Evolutionary conservation across 1,140 invertebrate genomes (phyloP).

Genomic region (Bombus impatiens): DNA sequence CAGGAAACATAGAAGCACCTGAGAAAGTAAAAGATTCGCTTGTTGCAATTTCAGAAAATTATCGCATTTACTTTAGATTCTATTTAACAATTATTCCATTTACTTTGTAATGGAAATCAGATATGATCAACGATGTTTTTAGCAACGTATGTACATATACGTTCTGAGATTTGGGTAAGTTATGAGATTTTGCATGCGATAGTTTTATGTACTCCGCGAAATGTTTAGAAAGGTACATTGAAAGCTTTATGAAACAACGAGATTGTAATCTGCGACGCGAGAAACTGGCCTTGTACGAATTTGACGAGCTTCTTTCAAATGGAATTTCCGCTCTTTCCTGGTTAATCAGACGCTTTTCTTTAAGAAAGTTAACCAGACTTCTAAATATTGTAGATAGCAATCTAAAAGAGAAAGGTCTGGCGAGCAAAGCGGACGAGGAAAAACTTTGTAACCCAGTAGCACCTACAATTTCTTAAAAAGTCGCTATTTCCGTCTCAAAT

Average conservation of each 20-base stretch:
- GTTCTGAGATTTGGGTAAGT: not conserved
- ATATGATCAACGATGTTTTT: too few relatives aligned
- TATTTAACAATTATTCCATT: not conserved
- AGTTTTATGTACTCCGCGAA: too few relatives aligned
- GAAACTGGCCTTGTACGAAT: not conserved
- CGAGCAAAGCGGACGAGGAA: not conserved
- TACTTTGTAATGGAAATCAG: not conserved
- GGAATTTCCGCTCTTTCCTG: not conserved
- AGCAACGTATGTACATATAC: not conserved
- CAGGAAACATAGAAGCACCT: constrained; percentile 85
- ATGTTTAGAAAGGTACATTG: too few relatives aligned
- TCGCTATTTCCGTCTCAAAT: too few relatives aligned
- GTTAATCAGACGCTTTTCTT: not conserved
- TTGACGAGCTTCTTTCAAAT: not conserved
- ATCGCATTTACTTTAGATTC: not conserved
- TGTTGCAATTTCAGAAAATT: not conserved
- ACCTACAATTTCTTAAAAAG: not conserved
- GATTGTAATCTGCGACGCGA: not conserved
- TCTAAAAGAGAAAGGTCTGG: not conserved
- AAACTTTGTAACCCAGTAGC: not conserved
- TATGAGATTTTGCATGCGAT: too few relatives aligned
- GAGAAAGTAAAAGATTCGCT: not conserved
- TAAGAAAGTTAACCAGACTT: not conserved
- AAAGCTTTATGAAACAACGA: not conserved
- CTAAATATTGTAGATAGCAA: not conserved